Evolutionary conservation across 2,797 vertebrate species (phyloP).

Genomic region (Kryptolebias ocellatus): DNA sequence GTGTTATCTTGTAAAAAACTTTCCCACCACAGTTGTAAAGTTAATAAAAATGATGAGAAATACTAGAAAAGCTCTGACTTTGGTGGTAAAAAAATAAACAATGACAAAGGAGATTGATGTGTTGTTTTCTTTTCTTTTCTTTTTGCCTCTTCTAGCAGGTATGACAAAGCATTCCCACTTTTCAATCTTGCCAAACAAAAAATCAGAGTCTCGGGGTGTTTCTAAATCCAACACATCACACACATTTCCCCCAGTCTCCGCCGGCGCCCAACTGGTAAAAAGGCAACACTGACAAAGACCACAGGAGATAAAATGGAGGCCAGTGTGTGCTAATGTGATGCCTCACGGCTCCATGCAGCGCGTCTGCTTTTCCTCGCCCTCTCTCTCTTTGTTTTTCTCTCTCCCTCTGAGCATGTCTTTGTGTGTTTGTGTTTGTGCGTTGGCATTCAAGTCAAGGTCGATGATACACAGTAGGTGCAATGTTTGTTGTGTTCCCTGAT

Average conservation of each 20-base stretch:
- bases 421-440: conserved; percentile 68
- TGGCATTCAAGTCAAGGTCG: conserved; percentile 79
- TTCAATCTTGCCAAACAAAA: conserved; percentile 39
- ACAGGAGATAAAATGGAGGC: conserved; percentile 83
- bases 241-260: conserved; percentile 57
- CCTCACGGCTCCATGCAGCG: conserved; percentile 77
- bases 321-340: conserved; percentile 81
- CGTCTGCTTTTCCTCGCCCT: conserved; percentile 69
- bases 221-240: conserved; percentile 58
- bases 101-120: conserved; percentile 1
- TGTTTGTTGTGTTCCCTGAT: conserved; percentile 83
- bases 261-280: conserved; percentile 80
- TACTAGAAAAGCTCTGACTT: too few relatives aligned
- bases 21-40: too few relatives aligned
- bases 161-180: conserved; percentile 22
- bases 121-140: background rate
- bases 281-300: conserved; percentile 82
- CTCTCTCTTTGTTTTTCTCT: conserved; percentile 76
- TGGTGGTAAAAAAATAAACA: conserved; percentile 3
- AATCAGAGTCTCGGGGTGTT: conserved; percentile 39
- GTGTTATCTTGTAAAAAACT: too few relatives aligned
- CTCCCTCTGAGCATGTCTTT: conserved; percentile 73
- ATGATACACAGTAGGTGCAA: conserved; percentile 83
- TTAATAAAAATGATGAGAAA: too few relatives aligned
- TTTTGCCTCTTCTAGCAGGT: conserved; percentile 26